Evolutionary conservation across 2,888 invertebrate genomes (phyloP), one percentile per base, ranked within the genome.

Genomic region (Carterocephalus palaemon): DNA sequence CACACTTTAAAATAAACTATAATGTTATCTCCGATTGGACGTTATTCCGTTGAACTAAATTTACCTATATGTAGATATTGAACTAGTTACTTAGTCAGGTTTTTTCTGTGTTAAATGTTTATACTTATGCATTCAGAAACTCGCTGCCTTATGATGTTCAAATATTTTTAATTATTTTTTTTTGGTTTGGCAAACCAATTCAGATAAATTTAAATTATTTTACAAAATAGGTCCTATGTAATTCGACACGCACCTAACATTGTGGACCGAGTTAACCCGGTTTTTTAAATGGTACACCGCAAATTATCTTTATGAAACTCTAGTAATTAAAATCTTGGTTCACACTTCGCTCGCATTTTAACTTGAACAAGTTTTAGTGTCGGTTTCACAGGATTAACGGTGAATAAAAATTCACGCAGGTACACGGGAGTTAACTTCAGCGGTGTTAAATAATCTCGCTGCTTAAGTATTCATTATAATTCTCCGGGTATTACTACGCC

Each of bases 391-490:
- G 45, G 45, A 45, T 45, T 45, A 45, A 45, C 37, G 43, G 43
- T 45, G 45, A 38, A 37, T 45, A 45, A 45, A 45, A 45, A 37
- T 34, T 45, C 43, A 45, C 37, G 37, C 37, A 45, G 45, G 45
- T 45, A 37, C n/a, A n/a, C 45, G 13, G 24, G 20, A 45, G 24
- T 45, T 45, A 45, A 45, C 45, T 45, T 37, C 37, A 31, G 37
- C 37, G 45, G 37, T 24, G 45, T 38, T 45, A 45, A 45, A 45
- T 45, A 45, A 45, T 45, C 37, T 37, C 37, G 37, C 31, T 24
- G 45, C 45, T 45, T 45, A 45, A 45, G 45, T 45, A 37, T 45
- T 45, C 45, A 37, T 45, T 45, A 37, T 45, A 45, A 45, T 45
- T 45, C 31, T 45, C 17, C 24, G 24, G 9, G 37, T 24, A 45